phyloP scores from a whole-genome alignment of 2,113 vertebrate species.

The Lipophrys pholis region DNA sequence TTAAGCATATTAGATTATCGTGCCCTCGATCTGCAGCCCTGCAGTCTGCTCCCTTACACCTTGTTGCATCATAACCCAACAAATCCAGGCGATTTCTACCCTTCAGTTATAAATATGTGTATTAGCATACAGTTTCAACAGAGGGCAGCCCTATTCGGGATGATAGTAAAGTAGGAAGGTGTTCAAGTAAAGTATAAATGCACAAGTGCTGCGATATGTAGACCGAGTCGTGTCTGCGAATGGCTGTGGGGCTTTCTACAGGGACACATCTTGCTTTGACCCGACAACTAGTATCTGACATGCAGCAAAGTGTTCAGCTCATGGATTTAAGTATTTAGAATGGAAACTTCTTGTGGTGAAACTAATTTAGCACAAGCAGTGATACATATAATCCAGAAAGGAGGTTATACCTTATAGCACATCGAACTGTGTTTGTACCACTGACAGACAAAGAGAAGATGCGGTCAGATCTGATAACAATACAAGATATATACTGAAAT shows the following conservation, averaged over 20 bases:
- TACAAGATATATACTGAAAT: not conserved
- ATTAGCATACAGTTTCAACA: not conserved
- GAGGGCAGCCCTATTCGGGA: not conserved
- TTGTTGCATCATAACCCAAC: constrained; percentile 37
- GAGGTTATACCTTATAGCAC: too few relatives aligned
- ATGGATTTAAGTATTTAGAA: too few relatives aligned
- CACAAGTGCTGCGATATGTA: too few relatives aligned
- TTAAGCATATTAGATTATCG: constrained; percentile 51
- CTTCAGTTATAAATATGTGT: not conserved
- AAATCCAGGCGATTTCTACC: not conserved
- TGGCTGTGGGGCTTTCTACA: too few relatives aligned
- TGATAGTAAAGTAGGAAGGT: constrained; percentile 9
- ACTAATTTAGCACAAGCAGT: too few relatives aligned
- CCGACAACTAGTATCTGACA: too few relatives aligned
- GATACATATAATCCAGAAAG: too few relatives aligned
- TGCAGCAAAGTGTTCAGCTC: too few relatives aligned
- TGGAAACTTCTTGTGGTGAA: too few relatives aligned
- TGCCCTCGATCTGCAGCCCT: constrained; percentile 44
- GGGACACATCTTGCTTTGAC: too few relatives aligned
- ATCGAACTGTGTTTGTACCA: too few relatives aligned
- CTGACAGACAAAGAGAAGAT: not conserved
- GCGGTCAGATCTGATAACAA: not conserved
- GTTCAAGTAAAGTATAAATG: not conserved
- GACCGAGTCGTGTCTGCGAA: too few relatives aligned
- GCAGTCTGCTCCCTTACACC: constrained; percentile 21